phyloP scores from a whole-genome alignment of 2,113 vertebrate genomes.

The Prunella fulvescens region DNA sequence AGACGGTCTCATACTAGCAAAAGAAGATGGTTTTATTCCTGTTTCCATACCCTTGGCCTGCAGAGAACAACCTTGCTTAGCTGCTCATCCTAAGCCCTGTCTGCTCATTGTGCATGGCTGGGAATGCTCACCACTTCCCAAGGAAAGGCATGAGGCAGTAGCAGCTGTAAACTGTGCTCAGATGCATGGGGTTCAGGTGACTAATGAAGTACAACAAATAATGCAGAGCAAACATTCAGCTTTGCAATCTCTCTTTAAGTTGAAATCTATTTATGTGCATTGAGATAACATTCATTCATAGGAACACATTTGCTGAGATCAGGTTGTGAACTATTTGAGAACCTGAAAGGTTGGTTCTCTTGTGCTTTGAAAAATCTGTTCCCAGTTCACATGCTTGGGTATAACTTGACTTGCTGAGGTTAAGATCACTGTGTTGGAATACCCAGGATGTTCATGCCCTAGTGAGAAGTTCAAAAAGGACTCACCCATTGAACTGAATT shows the following conservation, averaged over 20 bases:
- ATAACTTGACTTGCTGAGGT: background rate
- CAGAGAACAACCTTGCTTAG: background rate
- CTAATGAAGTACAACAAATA: background rate
- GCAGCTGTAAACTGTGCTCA: background rate
- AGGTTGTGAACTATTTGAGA: background rate
- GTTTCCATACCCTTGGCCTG: background rate
- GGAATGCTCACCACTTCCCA: fast-evolving
- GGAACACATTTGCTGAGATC: background rate
- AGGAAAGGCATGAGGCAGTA: background rate
- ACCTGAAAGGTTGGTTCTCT: background rate
- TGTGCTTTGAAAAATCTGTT: background rate
- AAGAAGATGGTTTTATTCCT: background rate
- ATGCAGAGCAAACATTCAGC: background rate
- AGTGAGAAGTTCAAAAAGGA: background rate
- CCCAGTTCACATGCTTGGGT: background rate
- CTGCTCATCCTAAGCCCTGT: background rate
- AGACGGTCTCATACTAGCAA: background rate
- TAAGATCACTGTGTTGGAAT: background rate
- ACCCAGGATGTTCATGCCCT: background rate
- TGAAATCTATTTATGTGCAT: constrained; percentile 3
- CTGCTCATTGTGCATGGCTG: fast-evolving
- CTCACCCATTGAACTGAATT: background rate
- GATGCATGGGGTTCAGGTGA: background rate
- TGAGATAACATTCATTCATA: constrained; percentile 3
- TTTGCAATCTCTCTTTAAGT: background rate